phyloP scores from a whole-genome alignment of 2,113 vertebrate genomes.

The Agapornis roseicollis region DNA sequence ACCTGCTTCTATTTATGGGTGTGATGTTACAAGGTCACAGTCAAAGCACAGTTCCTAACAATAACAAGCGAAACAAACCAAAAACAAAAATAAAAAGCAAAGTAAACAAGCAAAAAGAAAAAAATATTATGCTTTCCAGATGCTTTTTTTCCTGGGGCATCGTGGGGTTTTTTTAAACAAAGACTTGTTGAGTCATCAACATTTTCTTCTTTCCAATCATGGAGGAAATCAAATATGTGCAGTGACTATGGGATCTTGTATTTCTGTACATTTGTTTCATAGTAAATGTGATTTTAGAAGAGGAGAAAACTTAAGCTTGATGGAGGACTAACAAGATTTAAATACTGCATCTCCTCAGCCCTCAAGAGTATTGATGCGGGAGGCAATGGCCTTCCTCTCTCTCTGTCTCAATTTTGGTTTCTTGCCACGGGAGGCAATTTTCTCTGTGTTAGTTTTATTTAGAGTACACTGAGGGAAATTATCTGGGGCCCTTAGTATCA shows the following conservation, averaged over 20 bases:
- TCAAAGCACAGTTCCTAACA: conserved; percentile 5
- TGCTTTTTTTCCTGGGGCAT: background rate
- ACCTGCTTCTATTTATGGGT: conserved; percentile 12
- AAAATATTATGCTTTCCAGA: background rate
- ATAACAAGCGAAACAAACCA: conserved; percentile 10
- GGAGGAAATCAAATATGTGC: conserved; percentile 33
- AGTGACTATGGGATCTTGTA: background rate
- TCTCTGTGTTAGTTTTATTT: background rate
- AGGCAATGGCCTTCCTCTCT: background rate
- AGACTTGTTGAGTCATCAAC: conserved; percentile 41
- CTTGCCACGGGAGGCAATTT: background rate
- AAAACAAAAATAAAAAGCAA: background rate
- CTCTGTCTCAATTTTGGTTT: background rate
- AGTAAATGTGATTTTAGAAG: conserved; percentile 9
- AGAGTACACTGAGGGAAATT: background rate
- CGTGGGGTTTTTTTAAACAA: background rate
- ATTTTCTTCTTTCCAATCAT: conserved; percentile 1
- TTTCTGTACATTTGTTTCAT: background rate
- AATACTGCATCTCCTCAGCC: conserved; percentile 31
- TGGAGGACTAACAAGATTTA: background rate
- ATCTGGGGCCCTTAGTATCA: background rate
- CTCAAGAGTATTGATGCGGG: background rate
- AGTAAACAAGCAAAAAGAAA: background rate
- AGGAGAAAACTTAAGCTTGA: conserved; percentile 19
- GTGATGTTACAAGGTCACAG: background rate